Conservation (phyloP, 2,888 invertebrate genomes). For the Geotrupes spiniger region DNA sequence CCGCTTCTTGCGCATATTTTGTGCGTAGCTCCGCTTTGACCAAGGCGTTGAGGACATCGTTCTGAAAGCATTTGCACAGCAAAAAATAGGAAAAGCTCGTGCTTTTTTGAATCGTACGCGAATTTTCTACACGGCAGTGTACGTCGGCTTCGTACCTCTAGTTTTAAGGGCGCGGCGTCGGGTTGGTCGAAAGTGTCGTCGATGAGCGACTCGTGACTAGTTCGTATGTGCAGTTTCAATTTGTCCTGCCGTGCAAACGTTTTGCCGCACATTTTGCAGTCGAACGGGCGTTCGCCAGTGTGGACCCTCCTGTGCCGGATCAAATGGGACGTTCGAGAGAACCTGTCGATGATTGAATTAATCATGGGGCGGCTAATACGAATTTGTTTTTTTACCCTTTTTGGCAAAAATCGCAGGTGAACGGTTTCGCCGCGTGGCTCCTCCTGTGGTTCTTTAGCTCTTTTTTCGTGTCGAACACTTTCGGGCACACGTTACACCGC, state of each 20-base stretch:
- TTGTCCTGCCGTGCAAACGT: conserved; percentile 72
- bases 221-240: conserved; percentile 64
- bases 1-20: too few relatives aligned
- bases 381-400: conserved; percentile 24
- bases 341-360: conserved; percentile 54
- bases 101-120: too few relatives aligned
- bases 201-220: conserved; percentile 32
- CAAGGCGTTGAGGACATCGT: not conserved
- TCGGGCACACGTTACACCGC: conserved; percentile 21
- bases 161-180: not conserved
- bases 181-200: not conserved
- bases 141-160: not conserved
- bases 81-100: too few relatives aligned
- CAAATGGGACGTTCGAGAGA: conserved; percentile 68
- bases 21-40: not conserved
- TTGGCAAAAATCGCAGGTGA: conserved; percentile 29
- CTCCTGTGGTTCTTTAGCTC: conserved; percentile 27
- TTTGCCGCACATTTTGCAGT: conserved; percentile 66
- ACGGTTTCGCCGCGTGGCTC: conserved; percentile 26
- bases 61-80: not conserved
- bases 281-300: conserved; percentile 69
- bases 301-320: conserved; percentile 68
- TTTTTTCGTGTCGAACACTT: conserved; percentile 22
- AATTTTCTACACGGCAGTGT: too few relatives aligned
- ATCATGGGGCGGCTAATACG: conserved; percentile 11